Evolutionary conservation across 2,888 invertebrate genomes (phyloP).

Genomic region (Melieria picta): DNA sequence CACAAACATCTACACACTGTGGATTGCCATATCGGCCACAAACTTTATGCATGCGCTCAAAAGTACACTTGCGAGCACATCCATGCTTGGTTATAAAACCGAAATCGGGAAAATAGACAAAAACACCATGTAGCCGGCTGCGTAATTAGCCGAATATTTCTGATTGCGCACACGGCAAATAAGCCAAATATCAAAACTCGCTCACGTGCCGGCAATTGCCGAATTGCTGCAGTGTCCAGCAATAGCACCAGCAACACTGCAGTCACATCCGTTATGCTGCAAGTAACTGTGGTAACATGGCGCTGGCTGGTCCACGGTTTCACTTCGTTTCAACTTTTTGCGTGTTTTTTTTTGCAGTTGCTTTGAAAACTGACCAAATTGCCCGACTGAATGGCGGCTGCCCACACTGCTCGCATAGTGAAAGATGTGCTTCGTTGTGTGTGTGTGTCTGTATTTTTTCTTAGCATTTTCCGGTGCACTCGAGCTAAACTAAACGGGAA

Average conservation of each 20-base stretch:
- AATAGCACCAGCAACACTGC: too few species aligned
- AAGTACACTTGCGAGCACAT: too few species aligned
- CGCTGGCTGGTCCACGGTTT: too few species aligned
- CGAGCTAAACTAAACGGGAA: constrained; percentile 43
- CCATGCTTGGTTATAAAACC: too few species aligned
- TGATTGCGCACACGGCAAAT: background rate
- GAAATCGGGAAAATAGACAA: too few species aligned
- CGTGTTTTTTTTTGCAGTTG: constrained; percentile 24
- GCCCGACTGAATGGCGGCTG: background rate
- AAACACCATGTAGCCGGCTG: background rate
- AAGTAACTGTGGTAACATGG: too few species aligned
- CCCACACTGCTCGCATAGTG: background rate
- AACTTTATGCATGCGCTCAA: too few species aligned
- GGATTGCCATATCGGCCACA: too few species aligned
- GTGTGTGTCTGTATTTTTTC: background rate
- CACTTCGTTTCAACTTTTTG: too few species aligned
- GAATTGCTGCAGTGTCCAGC: constrained; percentile 9
- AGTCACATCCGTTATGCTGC: too few species aligned
- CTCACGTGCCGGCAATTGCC: constrained; percentile 12
- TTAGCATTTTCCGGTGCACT: constrained; percentile 36
- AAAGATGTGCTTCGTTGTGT: background rate
- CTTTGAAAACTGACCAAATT: constrained; percentile 40
- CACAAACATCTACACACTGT: too few species aligned
- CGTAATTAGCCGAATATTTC: constrained; percentile 1
- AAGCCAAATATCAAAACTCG: constrained; percentile 15